Conservation (phyloP, 1,140 invertebrate genomes). For the Drosophila nasuta region DNA sequence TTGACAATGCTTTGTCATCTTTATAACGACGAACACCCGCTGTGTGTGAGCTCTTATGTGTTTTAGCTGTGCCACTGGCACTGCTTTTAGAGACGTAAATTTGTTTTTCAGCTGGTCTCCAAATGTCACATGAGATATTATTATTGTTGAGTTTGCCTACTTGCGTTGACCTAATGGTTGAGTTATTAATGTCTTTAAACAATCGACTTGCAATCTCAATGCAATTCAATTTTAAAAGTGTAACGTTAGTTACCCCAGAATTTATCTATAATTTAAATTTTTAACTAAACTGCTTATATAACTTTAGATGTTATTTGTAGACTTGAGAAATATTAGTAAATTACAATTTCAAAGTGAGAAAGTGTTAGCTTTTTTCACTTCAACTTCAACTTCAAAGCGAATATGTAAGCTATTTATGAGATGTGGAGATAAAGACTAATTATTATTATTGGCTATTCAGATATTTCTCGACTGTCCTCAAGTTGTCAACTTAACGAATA, state of each 20-base stretch:
- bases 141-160: conserved; percentile 26
- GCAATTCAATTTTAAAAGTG: too few relatives aligned
- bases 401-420: conserved; percentile 10
- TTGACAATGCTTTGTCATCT: conserved; percentile 80
- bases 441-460: conserved; percentile 12
- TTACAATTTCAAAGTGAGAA: not conserved
- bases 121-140: conserved; percentile 33
- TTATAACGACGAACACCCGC: conserved; percentile 74
- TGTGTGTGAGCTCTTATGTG: conserved; percentile 53
- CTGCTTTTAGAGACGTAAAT: conserved; percentile 32
- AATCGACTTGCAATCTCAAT: too few relatives aligned
- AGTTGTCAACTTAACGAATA: conserved; percentile 11
- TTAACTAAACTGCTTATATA: too few relatives aligned
- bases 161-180: conserved; percentile 1
- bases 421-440: conserved; percentile 24
- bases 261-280: too few relatives aligned
- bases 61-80: conserved; percentile 2
- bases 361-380: not conserved
- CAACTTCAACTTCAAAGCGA: not conserved
- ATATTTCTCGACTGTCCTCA: conserved; percentile 14
- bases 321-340: too few relatives aligned
- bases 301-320: too few relatives aligned
- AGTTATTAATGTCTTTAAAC: not conserved
- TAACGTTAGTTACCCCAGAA: too few relatives aligned
- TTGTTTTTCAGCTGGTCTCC: conserved; percentile 67